Conservation (phyloP, 2,113 vertebrate genomes). For the Onychostoma macrolepis region DNA sequence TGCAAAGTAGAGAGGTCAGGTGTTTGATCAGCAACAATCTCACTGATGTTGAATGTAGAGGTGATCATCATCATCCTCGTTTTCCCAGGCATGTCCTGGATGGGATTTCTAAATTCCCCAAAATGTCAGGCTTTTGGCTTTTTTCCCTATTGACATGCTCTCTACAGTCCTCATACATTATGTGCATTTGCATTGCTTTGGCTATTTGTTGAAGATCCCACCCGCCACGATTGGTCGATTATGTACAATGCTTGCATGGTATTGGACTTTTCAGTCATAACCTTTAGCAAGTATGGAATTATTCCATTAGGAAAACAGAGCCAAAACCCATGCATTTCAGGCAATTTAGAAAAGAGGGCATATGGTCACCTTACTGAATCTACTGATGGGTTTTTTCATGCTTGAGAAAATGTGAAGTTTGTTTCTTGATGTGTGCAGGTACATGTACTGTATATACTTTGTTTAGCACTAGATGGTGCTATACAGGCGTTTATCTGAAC, state of each 20-base stretch:
- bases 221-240: no score
- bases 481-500: neutral
- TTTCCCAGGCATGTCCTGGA: no score
- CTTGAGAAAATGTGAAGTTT: neutral
- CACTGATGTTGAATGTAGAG: neutral
- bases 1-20: neutral
- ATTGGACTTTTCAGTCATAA: neutral
- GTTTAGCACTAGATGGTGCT: neutral
- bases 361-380: neutral
- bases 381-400: neutral
- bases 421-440: neutral
- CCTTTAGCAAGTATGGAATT: neutral
- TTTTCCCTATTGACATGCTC: no score
- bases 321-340: neutral
- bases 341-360: neutral
- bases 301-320: neutral
- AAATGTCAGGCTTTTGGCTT: neutral
- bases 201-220: no score
- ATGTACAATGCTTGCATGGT: neutral
- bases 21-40: neutral
- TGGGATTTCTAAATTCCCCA: neutral
- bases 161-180: no score
- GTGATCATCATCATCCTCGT: no score
- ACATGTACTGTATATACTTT: no score
- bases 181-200: no score